These are phyloP conservation scores for Congeria kusceri DNA, from an alignment of 2,888 invertebrate species.

Conservation along the genomic window DNA sequence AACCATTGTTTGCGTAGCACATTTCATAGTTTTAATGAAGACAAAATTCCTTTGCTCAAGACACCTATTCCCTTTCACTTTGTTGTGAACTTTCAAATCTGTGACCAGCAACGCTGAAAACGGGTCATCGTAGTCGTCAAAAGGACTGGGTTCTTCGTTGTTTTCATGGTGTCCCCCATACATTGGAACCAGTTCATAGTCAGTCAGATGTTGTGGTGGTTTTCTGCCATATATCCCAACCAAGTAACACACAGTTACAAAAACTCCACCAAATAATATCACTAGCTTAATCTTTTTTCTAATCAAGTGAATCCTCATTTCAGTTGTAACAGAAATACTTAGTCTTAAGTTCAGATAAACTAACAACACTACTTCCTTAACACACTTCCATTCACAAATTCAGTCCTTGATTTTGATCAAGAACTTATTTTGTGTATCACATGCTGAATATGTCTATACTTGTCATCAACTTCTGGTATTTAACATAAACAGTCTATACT, in stretches of 20 bases:
- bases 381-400: no score
- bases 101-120: constrained; percentile 38
- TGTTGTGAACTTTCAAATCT: constrained; percentile 20
- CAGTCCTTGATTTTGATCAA: no score
- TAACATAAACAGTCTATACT: no score
- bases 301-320: constrained; percentile 25
- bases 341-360: no score
- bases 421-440: no score
- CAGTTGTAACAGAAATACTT: no score
- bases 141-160: not conserved
- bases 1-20: constrained; percentile 82
- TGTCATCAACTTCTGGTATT: no score
- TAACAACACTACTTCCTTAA: no score
- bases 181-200: no score
- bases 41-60: constrained; percentile 75
- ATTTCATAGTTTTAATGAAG: constrained; percentile 84
- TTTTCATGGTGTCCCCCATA: constrained; percentile 1
- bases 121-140: constrained; percentile 32
- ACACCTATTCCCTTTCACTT: constrained; percentile 32
- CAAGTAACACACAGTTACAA: not conserved
- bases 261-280: not conserved
- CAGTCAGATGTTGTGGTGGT: no score
- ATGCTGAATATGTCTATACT: no score
- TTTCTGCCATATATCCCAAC: no score
- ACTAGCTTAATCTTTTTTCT: constrained; percentile 24